These are phyloP conservation scores for Colius striatus DNA, from an alignment of 2,113 vertebrate species.

Conservation along the genomic window DNA sequence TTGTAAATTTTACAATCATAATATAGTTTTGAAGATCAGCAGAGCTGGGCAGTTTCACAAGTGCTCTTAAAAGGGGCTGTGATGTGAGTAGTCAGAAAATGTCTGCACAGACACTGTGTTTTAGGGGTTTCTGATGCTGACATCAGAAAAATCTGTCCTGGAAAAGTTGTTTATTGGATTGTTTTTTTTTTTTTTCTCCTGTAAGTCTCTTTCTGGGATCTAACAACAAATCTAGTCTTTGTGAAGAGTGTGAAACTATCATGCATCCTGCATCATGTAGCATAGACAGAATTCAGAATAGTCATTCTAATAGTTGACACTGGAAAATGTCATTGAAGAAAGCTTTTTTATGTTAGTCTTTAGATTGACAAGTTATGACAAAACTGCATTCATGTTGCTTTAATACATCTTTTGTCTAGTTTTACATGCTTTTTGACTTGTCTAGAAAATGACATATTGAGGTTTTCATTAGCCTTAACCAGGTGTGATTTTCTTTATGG, in stretches of 20 bases:
- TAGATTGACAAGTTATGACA: conserved; percentile 85
- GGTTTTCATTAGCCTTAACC: conserved; percentile 91
- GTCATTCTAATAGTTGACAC: conserved; percentile 82
- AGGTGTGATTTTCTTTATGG: conserved; percentile 83
- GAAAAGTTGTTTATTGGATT: not conserved
- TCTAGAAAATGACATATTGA: conserved; percentile 89
- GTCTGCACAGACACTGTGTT: not conserved
- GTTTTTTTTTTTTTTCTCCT: not conserved
- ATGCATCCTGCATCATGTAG: conserved; percentile 62
- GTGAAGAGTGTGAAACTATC: not conserved
- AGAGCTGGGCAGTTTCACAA: not conserved
- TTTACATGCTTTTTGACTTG: conserved; percentile 87
- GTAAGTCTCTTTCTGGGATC: not conserved
- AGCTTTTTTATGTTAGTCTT: conserved; percentile 81
- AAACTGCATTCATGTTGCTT: conserved; percentile 86
- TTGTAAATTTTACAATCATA: not conserved
- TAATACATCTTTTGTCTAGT: conserved; percentile 91
- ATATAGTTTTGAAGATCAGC: not conserved
- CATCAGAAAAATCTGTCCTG: not conserved
- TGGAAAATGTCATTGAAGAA: conserved; percentile 84
- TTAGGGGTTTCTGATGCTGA: not conserved
- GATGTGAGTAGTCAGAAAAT: not conserved
- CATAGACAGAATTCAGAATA: conserved; percentile 77
- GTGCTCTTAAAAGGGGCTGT: not conserved
- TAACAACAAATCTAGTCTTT: not conserved